Percentiles rank a stretch among this genome's conserved stretches.
These are phyloP conservation scores for Ophion ventricosus DNA, from an alignment of 2,888 invertebrate species.

Conservation along the genomic window DNA sequence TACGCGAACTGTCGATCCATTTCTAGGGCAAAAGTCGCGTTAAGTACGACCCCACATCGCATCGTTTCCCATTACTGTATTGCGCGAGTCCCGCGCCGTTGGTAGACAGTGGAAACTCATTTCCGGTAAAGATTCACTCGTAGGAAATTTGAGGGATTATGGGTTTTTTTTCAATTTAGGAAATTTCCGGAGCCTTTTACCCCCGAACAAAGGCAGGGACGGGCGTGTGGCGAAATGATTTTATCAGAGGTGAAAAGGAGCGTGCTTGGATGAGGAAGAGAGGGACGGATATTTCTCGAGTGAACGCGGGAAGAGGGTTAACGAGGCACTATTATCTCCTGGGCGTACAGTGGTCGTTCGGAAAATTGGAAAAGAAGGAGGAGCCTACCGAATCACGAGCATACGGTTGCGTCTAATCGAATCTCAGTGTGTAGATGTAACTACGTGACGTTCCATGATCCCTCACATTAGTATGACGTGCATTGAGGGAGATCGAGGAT, in stretches of 20 bases:
- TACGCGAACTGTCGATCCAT: background rate
- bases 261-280: background rate
- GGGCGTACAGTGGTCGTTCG: background rate
- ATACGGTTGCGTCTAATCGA: background rate
- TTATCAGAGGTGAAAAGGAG: background rate
- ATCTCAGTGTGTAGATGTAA: background rate
- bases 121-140: background rate
- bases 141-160: background rate
- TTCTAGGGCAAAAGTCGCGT: background rate
- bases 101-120: background rate
- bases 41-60: background rate
- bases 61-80: background rate
- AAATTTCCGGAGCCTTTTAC: background rate
- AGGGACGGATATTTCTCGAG: background rate
- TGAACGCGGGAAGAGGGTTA: conserved; percentile 3
- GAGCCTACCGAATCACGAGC: background rate
- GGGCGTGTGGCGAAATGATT: conserved; percentile 7
- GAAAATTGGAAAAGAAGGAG: conserved; percentile 2
- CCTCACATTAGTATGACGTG: background rate
- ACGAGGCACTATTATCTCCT: conserved; percentile 47
- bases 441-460: background rate
- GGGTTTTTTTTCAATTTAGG: background rate
- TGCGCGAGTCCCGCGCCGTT: background rate
- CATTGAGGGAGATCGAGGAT: background rate
- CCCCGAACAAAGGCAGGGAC: background rate